Evolutionary conservation across 2,888 invertebrate genomes (phyloP).

Genomic region (Lottia gigantea): DNA sequence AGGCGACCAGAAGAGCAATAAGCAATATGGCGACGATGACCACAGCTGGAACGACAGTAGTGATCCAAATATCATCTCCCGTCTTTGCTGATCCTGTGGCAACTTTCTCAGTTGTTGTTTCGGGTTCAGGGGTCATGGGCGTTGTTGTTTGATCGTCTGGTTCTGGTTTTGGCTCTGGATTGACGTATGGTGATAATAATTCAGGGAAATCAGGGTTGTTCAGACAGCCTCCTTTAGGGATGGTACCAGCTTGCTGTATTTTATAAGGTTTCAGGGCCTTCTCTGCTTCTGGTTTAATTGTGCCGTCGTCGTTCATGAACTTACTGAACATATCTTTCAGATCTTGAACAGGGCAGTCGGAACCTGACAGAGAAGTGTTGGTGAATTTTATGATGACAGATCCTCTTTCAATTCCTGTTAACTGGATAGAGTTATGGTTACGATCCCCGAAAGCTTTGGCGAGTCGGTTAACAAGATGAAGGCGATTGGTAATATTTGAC

Average conservation of each 20-base stretch:
- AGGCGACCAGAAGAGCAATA: slow-evolving; percentile 87
- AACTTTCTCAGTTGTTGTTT: slow-evolving; percentile 29
- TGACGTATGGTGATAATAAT: neutral
- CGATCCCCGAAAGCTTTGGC: slow-evolving; percentile 82
- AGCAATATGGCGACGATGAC: slow-evolving; percentile 85
- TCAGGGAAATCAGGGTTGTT: slow-evolving; percentile 44
- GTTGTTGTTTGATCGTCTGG: slow-evolving; percentile 6
- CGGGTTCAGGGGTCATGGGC: slow-evolving; percentile 17
- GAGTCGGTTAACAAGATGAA: slow-evolving; percentile 78
- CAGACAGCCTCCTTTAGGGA: slow-evolving; percentile 68
- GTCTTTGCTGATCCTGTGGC: slow-evolving; percentile 29
- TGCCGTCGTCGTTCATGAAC: slow-evolving; percentile 65
- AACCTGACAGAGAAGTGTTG: slow-evolving; percentile 82
- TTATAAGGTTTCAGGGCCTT: slow-evolving; percentile 49
- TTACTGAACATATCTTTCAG: slow-evolving; percentile 76
- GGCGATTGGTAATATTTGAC: slow-evolving; percentile 81
- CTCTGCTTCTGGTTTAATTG: slow-evolving; percentile 50
- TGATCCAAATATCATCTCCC: slow-evolving; percentile 71
- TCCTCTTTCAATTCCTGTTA: slow-evolving; percentile 78
- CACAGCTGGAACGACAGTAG: slow-evolving; percentile 86
- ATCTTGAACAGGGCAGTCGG: slow-evolving; percentile 80
- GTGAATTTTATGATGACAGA: slow-evolving; percentile 76
- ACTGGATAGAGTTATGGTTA: slow-evolving; percentile 79
- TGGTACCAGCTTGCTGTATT: slow-evolving; percentile 39
- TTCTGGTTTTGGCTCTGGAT: slow-evolving; percentile 25